Conservation (phyloP, 2,888 invertebrate genomes). For the Aphrophora alni region DNA sequence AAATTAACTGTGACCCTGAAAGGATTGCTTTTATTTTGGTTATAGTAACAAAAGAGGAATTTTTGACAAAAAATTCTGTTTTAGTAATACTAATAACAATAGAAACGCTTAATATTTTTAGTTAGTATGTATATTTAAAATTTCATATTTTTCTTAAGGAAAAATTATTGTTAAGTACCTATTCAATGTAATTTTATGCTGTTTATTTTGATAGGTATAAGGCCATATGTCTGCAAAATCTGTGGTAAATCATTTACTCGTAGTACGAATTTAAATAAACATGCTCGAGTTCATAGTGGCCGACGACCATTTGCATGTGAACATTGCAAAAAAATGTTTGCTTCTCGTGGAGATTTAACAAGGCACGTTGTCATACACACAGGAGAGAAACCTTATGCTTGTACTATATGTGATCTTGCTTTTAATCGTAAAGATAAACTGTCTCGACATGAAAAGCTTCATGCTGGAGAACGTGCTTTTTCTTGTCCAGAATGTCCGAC, state of each 20-base stretch:
- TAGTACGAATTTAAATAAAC: constrained; percentile 55
- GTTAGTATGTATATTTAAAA: too few relatives aligned
- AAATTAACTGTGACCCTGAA: too few relatives aligned
- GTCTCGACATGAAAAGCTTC: constrained; percentile 70
- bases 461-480: constrained; percentile 70
- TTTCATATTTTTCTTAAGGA: too few relatives aligned
- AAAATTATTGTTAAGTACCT: too few relatives aligned
- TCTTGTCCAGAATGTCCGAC: constrained; percentile 70
- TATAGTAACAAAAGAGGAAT: too few relatives aligned
- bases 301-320: constrained; percentile 60
- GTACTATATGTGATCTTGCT: constrained; percentile 66
- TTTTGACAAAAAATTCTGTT: too few relatives aligned
- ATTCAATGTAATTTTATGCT: too few relatives aligned
- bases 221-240: constrained; percentile 75
- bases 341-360: constrained; percentile 70
- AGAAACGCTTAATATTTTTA: too few relatives aligned
- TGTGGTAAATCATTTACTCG: constrained; percentile 78
- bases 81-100: too few relatives aligned
- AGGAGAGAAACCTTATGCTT: constrained; percentile 72
- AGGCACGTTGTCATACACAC: constrained; percentile 76
- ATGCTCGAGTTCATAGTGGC: constrained; percentile 49
- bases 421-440: constrained; percentile 74
- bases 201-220: constrained; percentile 62
- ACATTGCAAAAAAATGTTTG: constrained; percentile 75
- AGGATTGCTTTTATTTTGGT: too few relatives aligned